These are phyloP conservation scores for Probosciger aterrimus DNA, from an alignment of 2,113 vertebrate species.

Conservation along the genomic window DNA sequence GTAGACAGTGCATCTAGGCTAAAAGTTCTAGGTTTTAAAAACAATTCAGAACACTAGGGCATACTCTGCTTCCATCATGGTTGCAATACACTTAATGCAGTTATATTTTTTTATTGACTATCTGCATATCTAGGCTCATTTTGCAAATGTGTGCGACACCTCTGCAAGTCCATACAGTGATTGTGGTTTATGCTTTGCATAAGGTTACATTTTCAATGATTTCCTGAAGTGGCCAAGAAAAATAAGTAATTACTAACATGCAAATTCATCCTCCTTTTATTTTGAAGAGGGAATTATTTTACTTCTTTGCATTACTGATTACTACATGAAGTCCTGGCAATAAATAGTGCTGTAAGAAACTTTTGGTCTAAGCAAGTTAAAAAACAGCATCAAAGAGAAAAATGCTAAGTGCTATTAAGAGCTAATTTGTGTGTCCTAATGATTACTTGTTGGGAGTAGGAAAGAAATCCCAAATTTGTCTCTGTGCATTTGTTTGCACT, in stretches of 20 bases:
- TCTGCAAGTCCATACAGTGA: background rate
- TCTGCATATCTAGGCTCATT: background rate
- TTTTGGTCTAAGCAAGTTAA: background rate
- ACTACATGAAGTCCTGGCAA: background rate
- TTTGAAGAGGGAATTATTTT: background rate
- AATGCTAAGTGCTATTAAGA: background rate
- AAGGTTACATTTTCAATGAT: background rate
- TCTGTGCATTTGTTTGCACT: constrained; percentile 12
- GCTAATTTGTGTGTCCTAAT: background rate
- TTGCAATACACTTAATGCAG: background rate
- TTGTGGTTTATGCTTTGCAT: background rate
- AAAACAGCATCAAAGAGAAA: background rate
- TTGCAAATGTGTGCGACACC: background rate
- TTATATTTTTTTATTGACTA: background rate
- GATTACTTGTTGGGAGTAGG: background rate
- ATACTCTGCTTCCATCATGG: background rate
- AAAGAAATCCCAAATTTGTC: constrained; percentile 5
- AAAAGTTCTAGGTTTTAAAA: background rate
- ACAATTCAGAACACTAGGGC: background rate
- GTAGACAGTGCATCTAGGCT: background rate
- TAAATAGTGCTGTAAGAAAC: background rate
- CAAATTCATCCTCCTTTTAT: background rate
- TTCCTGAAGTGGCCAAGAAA: background rate
- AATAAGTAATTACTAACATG: background rate
- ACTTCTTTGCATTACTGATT: background rate